These are phyloP conservation scores for Catostylus mosaicus DNA, from an alignment of 30 jellyfish, hydroid and myxozoan species.

Conservation along the genomic window DNA sequence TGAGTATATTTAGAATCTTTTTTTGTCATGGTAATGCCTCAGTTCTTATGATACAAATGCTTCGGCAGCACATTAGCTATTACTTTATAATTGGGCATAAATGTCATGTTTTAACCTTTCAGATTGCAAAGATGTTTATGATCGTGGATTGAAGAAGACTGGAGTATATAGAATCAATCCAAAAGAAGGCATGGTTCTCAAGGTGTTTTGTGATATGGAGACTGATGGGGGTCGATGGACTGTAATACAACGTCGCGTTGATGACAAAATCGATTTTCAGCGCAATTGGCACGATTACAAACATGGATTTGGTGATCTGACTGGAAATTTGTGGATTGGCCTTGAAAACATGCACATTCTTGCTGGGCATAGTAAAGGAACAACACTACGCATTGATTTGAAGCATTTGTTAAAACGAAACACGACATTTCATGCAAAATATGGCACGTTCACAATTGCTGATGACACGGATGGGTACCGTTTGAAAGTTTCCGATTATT, in stretches of 20 bases:
- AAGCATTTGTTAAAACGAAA: constrained; percentile 11
- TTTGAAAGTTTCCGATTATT: neutral
- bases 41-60: neutral
- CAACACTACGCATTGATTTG: constrained; percentile 11
- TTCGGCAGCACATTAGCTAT: neutral
- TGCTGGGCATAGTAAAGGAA: neutral
- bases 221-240: constrained; percentile 39
- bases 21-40: neutral
- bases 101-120: neutral
- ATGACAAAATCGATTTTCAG: constrained; percentile 33
- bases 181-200: neutral
- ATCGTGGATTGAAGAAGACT: neutral
- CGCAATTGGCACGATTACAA: constrained; percentile 23
- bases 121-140: constrained; percentile 26
- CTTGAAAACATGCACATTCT: constrained; percentile 31
- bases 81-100: neutral
- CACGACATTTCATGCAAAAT: constrained; percentile 15
- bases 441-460: constrained; percentile 15
- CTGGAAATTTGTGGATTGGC: constrained; percentile 26
- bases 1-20: neutral
- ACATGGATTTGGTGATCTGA: constrained; percentile 50
- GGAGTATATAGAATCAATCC: constrained; percentile 14
- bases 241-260: constrained; percentile 16
- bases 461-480: constrained; percentile 28
- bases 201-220: constrained; percentile 30